Base-by-base conservation (phyloP, 2,797 vertebrate genomes). In the Cossypha caffra region DNA sequence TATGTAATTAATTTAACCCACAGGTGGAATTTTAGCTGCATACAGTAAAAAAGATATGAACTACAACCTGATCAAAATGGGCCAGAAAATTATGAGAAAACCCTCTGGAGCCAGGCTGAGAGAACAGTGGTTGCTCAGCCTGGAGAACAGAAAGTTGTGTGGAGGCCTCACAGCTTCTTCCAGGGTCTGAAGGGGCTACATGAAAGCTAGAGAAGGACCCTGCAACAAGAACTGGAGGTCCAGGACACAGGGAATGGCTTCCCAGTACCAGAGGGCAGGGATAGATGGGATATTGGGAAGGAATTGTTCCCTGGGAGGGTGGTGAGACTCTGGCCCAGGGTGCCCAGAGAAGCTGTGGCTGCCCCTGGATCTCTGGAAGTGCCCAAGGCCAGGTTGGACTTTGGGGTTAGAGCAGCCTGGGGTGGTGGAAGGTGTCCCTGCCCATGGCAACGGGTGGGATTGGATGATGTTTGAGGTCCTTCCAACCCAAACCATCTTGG, bases 371-470 rank as follows among this genome's bases (percentile, higher is more conserved):
- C 42, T 42, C 28, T 78, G 76, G 76, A 0, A 79, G 63, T 50
- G 52, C 0, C 63, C 63, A 68, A 58, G 52, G 52, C 19, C 43
- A 48, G 52, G 35, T 0, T 68, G 52, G 52, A 57, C 40, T 16
- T 16, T 25, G 3, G 33, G 18, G 29, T 38, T 13, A 23, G 33
- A 47, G 33, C 24, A 38, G 5, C 40, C 57, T 63, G 29, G 58
- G 33, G 37, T 0, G 12, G 43, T 20, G 26, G 57, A 0, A 86
- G 8, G 14, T 47, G 40, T 62, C 64, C 55, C 48, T 69, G 29
- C 4, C 29, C 33, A 13, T 24, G 19, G 38, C n/a, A 45, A 19
- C 10, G 2, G 7, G 2, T 43, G 15, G 10, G 0, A 24, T 0
- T 2, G 1, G 38, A 14, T 61, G 29, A 1, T 0, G 7, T 54